Evolutionary conservation across 2,888 invertebrate genomes (phyloP).

Genomic region (Leptopterna dolabrata): DNA sequence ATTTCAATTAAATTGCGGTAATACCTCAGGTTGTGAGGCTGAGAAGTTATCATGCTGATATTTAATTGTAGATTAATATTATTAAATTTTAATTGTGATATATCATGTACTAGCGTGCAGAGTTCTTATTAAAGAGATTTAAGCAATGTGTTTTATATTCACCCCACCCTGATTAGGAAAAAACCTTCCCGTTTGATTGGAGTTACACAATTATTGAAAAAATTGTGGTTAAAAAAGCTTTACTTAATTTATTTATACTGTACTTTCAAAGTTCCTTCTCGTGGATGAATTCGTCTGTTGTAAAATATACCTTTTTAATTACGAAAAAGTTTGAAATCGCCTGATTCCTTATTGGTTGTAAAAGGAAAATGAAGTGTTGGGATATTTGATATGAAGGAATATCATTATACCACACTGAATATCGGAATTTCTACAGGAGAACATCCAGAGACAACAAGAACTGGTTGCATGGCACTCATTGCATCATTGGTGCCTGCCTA

Average conservation of each 20-base stretch:
- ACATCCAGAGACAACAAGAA: no score
- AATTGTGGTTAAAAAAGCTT: conserved; percentile 22
- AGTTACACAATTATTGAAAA: not conserved
- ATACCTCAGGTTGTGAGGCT: not conserved
- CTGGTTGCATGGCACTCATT: no score
- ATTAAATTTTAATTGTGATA: conserved; percentile 52
- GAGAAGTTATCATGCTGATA: conserved; percentile 20
- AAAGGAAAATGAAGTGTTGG: not conserved
- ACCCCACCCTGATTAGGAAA: conserved; percentile 1
- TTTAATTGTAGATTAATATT: conserved; percentile 18
- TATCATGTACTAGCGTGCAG: conserved; percentile 42
- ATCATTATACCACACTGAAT: no score
- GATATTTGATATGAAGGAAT: no score
- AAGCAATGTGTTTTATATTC: conserved; percentile 55
- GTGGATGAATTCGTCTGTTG: not conserved
- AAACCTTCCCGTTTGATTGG: not conserved
- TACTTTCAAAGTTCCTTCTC: conserved; percentile 22
- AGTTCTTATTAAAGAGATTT: conserved; percentile 47
- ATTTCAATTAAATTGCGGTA: not conserved
- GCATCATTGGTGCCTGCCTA: no score
- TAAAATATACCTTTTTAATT: conserved; percentile 35
- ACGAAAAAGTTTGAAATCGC: conserved; percentile 22
- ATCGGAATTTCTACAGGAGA: no score
- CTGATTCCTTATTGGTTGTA: not conserved
- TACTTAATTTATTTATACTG: conserved; percentile 10